These are phyloP conservation scores for Pachymerium ferrugineum DNA, from an alignment of 2,888 invertebrate species.

Conservation along the genomic window DNA sequence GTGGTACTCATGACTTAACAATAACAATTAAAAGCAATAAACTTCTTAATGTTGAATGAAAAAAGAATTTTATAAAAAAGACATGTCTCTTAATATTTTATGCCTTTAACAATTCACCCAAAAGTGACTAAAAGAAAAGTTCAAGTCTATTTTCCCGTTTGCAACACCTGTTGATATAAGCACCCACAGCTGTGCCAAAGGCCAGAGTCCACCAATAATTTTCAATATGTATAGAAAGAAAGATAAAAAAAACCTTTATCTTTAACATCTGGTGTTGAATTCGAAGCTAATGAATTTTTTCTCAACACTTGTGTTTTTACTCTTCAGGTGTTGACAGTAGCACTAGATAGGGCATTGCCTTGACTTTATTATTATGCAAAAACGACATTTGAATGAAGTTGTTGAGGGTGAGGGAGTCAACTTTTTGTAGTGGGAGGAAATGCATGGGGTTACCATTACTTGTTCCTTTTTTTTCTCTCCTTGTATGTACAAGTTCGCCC, in stretches of 20 bases:
- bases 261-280: neutral
- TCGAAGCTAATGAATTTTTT: neutral
- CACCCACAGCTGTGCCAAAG: neutral
- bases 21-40: no score
- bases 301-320: neutral
- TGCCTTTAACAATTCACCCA: no score
- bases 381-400: neutral
- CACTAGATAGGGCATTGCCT: neutral
- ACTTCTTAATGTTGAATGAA: no score
- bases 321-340: no score
- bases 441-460: no score
- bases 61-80: no score
- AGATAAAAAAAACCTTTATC: neutral
- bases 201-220: constrained; percentile 6
- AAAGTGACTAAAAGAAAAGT: no score
- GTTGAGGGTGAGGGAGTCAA: no score
- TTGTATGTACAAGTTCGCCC: neutral
- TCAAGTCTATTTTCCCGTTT: neutral
- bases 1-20: no score
- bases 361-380: neutral
- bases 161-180: neutral
- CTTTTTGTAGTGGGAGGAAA: no score
- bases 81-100: no score
- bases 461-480: neutral
- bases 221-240: no score